Evolutionary conservation across 2,113 vertebrate genomes (phyloP), one percentile per base, ranked within the genome.

Genomic region (Apteryx owenii): DNA sequence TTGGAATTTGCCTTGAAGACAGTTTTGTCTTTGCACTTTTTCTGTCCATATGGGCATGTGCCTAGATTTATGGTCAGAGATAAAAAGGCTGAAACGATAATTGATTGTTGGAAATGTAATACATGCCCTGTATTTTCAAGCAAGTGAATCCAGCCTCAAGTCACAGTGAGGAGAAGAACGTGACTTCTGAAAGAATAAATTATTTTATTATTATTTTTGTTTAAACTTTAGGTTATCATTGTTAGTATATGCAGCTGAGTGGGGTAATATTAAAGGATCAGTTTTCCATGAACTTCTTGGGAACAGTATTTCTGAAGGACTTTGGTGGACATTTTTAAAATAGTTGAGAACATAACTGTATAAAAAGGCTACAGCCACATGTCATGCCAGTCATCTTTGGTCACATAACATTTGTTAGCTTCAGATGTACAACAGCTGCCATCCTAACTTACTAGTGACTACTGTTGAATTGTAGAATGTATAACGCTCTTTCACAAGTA

Each of bases 371-470:
- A 50, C 0, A 2, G 95, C 96, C 98, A 98, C 97, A 96, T 98
- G 98, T 97, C 97, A 40, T 83, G 97, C 96, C 97, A 98, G 95
- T 98, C 97, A 98, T 98, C 96, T 96, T 94, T 95, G 97, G 96
- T 97, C 97, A 97, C 96, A 96, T 91, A 98, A 97, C 97, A 98
- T 98, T 98, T 98, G 98, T 97, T 98, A 97, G 96, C 93, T 98
- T 98, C 95, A 93, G 94, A 97, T 97, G 96, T 89, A 93, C 97
- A 95, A 96, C 98, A 98, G 98, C 98, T 98, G 98, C 97, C 95
- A 95, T 95, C 91, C 88, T 1, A 77, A 96, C 94, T 93, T 98
- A 95, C 85, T 96, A 94, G 93, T 81, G 95, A 95, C 93, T 97
- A 64, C 93, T 89, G 72, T 89, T 81, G 81, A 94, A 50, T 82